Base-by-base conservation (phyloP, 2,797 vertebrate species). In the Pipistrellus pipistrellus region DNA sequence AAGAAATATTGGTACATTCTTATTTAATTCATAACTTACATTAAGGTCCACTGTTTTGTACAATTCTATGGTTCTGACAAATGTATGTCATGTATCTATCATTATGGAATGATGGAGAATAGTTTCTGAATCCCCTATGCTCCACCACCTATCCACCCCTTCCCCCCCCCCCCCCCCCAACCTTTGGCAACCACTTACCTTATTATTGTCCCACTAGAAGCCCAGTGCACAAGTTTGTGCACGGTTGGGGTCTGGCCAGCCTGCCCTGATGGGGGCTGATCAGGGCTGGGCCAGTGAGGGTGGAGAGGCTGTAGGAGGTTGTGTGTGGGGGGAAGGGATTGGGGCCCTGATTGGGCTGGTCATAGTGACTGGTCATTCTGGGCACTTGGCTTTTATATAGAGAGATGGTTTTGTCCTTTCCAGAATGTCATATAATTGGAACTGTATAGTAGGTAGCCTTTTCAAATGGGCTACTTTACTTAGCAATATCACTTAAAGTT, bases 161-260 rank as follows among this genome's bases (percentile, higher is more conserved):
- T 14, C 10, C 18, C 14, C 7, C 48, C 2, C 18, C 14, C 10
- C 18, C 14, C 7, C 48, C 2, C 18, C 1, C 32, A 1, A 17
- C 7, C 44, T 25, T 18, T 38, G 72, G 32, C 27, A 55, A 25
- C 66, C 35, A 32, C 2, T 17, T 20, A 14, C 69, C 32, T 44
- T 86, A 62, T 20, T n/a, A 38, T n/a, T 44, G 2, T 55, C 41
- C 2, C n/a, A 2, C 51, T 51, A 51, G 51, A 18, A 15, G 51
- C 17, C 17, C 51, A 18, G 51, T 18, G 17, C 17, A 53, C 51
- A 53, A 53, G 17, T 53, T 53, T 6, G 5, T 53, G 51, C 17
- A 53, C 2, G 44, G 44, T 9, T 44, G 8, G 44, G 10, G 10
- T 44, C 44, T 44, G 44, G 10, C 2, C 44, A 44, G 44, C 44